phyloP scores from a whole-genome alignment of 2,113 vertebrate species.

The Genyomyrus donnyi region DNA sequence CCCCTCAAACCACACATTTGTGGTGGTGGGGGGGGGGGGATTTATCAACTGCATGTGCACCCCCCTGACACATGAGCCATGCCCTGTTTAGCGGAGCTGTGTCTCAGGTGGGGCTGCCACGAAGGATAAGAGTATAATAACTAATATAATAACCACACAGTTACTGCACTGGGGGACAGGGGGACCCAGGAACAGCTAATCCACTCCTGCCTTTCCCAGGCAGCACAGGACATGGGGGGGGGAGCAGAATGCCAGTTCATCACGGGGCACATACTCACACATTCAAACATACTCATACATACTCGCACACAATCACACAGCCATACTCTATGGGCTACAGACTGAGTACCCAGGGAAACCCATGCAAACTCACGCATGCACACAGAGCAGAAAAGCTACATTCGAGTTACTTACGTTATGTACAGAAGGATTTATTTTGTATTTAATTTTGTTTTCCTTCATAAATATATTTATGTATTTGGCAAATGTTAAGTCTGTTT shows the following conservation, averaged over 20 bases:
- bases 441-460: background rate
- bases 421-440: background rate
- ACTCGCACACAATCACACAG: background rate
- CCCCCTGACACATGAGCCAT: background rate
- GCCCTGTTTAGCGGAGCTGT: background rate
- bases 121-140: background rate
- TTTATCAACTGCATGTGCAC: background rate
- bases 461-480: background rate
- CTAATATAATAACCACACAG: background rate
- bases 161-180: background rate
- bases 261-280: background rate
- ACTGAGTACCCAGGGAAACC: background rate
- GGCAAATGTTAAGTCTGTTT: background rate
- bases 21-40: background rate
- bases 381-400: background rate
- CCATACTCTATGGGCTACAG: background rate
- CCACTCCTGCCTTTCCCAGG: background rate
- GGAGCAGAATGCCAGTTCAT: background rate
- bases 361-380: background rate
- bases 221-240: background rate
- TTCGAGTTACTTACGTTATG: background rate
- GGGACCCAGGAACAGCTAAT: background rate
- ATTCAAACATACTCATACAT: background rate
- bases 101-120: background rate
- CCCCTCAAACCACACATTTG: background rate